phyloP scores from a whole-genome alignment of 2,113 vertebrate genomes.

The Athene cunicularia region DNA sequence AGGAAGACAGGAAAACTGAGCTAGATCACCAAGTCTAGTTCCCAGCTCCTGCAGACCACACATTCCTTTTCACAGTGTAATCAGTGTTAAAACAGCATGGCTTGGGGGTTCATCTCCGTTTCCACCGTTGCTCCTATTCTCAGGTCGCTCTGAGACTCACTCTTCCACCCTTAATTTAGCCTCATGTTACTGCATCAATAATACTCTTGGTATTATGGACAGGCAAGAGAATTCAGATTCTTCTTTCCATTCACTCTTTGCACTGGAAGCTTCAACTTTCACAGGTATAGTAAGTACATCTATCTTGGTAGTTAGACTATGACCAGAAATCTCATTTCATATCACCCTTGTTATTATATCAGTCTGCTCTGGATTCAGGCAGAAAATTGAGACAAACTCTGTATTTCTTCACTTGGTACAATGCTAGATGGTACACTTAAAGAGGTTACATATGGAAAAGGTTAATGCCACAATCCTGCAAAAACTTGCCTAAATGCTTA shows the following conservation, averaged over 20 bases:
- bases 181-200: neutral
- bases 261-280: neutral
- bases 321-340: neutral
- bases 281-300: neutral
- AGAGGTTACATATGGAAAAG: neutral
- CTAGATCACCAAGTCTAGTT: neutral
- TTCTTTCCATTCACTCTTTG: neutral
- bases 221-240: neutral
- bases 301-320: neutral
- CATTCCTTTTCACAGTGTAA: neutral
- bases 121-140: neutral
- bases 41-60: neutral
- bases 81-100: neutral
- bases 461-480: neutral
- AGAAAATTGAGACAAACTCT: neutral
- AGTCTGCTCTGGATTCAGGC: neutral
- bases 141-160: neutral
- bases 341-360: neutral
- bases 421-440: neutral
- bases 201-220: neutral
- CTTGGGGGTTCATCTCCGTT: neutral
- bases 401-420: neutral
- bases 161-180: neutral
- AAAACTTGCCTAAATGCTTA: neutral
- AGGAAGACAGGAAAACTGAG: neutral